phyloP scores from a whole-genome alignment of 2,797 vertebrate genomes.

The Melanotaenia pygmaea region DNA sequence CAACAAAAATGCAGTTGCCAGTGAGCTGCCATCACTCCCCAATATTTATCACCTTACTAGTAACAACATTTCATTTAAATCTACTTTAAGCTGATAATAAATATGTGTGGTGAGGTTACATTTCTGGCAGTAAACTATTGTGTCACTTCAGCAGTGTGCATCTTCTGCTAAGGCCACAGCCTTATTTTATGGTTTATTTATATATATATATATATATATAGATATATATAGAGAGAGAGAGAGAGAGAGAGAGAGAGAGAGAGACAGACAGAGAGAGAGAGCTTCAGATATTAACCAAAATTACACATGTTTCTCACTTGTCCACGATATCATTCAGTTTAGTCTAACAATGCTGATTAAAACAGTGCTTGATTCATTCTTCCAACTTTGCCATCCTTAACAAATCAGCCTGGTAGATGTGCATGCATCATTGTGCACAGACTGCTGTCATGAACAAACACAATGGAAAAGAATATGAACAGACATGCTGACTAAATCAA shows the following conservation, averaged over 20 bases:
- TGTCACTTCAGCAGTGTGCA: neutral
- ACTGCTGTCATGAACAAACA: neutral
- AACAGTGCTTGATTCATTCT: too few species aligned
- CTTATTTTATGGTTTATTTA: neutral
- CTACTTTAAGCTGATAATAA: neutral
- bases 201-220: too few species aligned
- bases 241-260: too few species aligned
- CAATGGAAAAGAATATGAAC: neutral
- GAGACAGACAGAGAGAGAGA: too few species aligned
- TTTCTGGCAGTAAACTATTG: too few species aligned
- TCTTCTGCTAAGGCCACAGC: neutral
- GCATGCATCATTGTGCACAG: neutral
- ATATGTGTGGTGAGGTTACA: too few species aligned
- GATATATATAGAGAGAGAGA: too few species aligned
- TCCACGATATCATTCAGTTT: neutral
- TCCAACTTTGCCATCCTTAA: neutral
- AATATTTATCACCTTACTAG: constrained; percentile 25
- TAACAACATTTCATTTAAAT: constrained; percentile 3
- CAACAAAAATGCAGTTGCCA: constrained; percentile 20
- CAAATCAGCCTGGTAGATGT: constrained; percentile 13
- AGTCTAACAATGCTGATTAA: neutral
- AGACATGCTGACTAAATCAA: neutral
- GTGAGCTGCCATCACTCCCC: neutral
- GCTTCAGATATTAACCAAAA: neutral
- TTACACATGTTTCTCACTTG: neutral